These are phyloP conservation scores for Cynopterus brachyotis DNA, from an alignment of 2,113 vertebrate genomes.

Conservation along the genomic window DNA sequence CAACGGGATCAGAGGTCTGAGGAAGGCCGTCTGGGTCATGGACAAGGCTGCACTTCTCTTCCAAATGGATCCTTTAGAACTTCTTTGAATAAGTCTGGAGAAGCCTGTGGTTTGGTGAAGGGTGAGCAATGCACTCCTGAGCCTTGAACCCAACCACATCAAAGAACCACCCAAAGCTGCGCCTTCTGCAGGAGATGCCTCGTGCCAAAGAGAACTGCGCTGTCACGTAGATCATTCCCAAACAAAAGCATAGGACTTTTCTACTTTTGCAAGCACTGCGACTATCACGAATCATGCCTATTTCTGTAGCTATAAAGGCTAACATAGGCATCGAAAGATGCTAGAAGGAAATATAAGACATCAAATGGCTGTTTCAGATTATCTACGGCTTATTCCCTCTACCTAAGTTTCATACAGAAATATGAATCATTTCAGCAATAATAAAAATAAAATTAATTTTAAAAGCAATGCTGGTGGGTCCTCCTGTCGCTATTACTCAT, in stretches of 20 bases:
- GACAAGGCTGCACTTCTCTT: slow-evolving; percentile 9
- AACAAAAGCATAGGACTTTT: slow-evolving; percentile 42
- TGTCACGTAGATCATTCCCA: slow-evolving; percentile 73
- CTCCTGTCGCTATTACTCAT: background rate
- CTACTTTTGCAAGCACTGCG: background rate
- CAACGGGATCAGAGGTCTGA: slow-evolving; percentile 53
- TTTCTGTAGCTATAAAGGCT: background rate
- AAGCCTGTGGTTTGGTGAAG: slow-evolving; percentile 49
- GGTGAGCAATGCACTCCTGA: slow-evolving; percentile 34
- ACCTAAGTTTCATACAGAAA: background rate
- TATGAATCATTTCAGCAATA: background rate
- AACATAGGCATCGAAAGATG: background rate
- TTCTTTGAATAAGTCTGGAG: slow-evolving; percentile 67
- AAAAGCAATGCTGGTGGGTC: background rate
- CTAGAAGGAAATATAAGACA: background rate
- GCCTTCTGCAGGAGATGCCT: slow-evolving; percentile 50
- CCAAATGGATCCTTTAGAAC: slow-evolving; percentile 47
- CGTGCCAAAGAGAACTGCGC: slow-evolving; percentile 61
- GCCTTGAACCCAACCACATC: slow-evolving; percentile 68
- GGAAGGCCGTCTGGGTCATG: slow-evolving; percentile 17
- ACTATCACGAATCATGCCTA: background rate
- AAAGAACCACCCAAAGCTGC: slow-evolving; percentile 47
- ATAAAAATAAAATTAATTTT: slow-evolving; percentile 2
- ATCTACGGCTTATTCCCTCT: background rate
- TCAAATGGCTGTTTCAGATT: background rate